Evolutionary conservation across 53 echinoderm and acorn worm genomes (phyloP).

Genomic region (Antedon mediterranea): DNA sequence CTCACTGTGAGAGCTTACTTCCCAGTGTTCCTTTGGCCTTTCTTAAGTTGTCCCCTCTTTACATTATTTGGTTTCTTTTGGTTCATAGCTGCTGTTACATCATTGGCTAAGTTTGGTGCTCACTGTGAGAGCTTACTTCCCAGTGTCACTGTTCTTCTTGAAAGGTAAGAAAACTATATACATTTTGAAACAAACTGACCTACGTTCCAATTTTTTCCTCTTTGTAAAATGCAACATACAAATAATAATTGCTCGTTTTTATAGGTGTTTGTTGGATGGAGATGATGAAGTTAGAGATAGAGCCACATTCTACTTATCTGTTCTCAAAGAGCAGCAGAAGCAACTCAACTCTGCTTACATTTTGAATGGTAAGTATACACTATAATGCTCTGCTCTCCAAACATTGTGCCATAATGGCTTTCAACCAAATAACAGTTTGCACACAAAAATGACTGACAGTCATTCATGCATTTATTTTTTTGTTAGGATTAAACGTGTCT

Average conservation of each 20-base stretch:
- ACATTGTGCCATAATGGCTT: too few species aligned
- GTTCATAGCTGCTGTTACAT: conserved; percentile 84
- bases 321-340: conserved; percentile 78
- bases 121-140: conserved; percentile 82
- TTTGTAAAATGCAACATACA: too few species aligned
- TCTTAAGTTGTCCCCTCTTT: too few species aligned
- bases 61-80: too few species aligned
- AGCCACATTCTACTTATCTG: conserved; percentile 79
- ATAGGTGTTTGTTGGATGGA: conserved; percentile 68
- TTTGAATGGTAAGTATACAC: conserved; percentile 56
- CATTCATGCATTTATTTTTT: background rate
- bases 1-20: conserved; percentile 74
- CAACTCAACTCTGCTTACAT: conserved; percentile 92
- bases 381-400: too few species aligned
- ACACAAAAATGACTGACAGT: too few species aligned
- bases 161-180: conserved; percentile 53
- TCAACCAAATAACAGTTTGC: too few species aligned
- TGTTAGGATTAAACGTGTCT: conserved; percentile 61
- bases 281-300: conserved; percentile 95
- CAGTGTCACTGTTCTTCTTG: conserved; percentile 76
- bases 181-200: too few species aligned
- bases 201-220: too few species aligned
- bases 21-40: conserved; percentile 82
- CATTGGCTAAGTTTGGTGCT: conserved; percentile 97
- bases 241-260: background rate